A percentile compares a stretch with the other conserved stretches of the same genome.
These are phyloP conservation scores for Podarcis siculus DNA, from an alignment of 2,797 vertebrate genomes.

Conservation along the genomic window DNA sequence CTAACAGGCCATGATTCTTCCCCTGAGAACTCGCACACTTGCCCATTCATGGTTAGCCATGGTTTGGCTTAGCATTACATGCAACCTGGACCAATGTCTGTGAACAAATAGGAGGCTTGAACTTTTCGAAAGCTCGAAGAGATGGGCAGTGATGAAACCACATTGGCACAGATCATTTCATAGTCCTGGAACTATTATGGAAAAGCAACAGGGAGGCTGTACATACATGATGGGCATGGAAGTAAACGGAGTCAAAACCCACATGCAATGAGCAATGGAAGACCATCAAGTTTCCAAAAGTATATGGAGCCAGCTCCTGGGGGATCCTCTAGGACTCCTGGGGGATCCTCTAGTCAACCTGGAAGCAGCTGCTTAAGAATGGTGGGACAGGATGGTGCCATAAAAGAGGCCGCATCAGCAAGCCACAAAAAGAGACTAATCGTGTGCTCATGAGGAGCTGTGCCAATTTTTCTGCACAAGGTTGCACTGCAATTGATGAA, in stretches of 20 bases:
- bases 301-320: background rate
- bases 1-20: too few species aligned
- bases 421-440: background rate
- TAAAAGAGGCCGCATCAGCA: background rate
- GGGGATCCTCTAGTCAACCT: background rate
- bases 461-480: background rate
- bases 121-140: background rate
- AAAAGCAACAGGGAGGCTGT: background rate
- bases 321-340: background rate
- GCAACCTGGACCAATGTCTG: background rate
- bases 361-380: background rate
- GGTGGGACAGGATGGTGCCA: background rate
- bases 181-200: background rate
- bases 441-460: background rate
- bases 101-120: background rate
- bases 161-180: background rate
- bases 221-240: too few species aligned
- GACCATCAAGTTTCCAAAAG: background rate
- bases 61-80: too few species aligned
- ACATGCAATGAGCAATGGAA: too few species aligned
- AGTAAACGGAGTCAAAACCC: background rate
- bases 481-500: background rate
- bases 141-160: background rate
- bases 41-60: too few species aligned
- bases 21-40: too few species aligned